Evolutionary conservation across 2,797 vertebrate genomes (phyloP).

Genomic region (Pangasius larnaudii): DNA sequence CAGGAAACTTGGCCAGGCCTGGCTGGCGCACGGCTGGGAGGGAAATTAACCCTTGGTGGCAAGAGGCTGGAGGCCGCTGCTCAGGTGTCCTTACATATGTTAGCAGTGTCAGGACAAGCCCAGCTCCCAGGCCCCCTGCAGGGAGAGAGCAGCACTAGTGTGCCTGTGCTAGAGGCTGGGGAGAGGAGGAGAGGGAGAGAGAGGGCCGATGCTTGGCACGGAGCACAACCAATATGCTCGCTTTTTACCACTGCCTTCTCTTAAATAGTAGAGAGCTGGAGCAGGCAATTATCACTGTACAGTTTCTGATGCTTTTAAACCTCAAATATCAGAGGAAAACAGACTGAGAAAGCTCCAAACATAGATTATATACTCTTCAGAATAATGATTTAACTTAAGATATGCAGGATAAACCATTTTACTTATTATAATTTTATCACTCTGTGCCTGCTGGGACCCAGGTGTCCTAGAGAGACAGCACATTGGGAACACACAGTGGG

Average conservation of each 20-base stretch:
- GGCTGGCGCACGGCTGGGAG: constrained; percentile 81
- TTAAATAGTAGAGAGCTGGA: constrained; percentile 45
- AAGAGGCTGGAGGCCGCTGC: constrained; percentile 75
- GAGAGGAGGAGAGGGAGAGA: constrained; percentile 54
- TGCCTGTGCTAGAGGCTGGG: constrained; percentile 58
- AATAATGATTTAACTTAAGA: neutral
- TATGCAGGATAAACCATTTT: constrained; percentile 8
- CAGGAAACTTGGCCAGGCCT: constrained; percentile 85
- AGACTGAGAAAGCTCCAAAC: constrained; percentile 6
- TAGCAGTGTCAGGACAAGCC: constrained; percentile 78
- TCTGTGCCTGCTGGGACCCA: constrained; percentile 58
- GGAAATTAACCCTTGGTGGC: constrained; percentile 89
- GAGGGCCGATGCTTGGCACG: constrained; percentile 80
- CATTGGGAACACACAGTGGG: constrained; percentile 42
- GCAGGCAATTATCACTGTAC: constrained; percentile 52
- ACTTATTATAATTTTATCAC: constrained; percentile 30
- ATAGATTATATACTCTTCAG: neutral
- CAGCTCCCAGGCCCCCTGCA: constrained; percentile 68
- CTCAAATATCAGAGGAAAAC: neutral
- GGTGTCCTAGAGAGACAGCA: constrained; percentile 58
- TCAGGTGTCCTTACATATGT: constrained; percentile 88
- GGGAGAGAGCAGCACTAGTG: constrained; percentile 74
- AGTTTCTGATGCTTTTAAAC: constrained; percentile 34
- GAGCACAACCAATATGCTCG: constrained; percentile 79
- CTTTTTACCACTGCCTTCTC: constrained; percentile 50